Evolutionary conservation across 2,797 vertebrate species (phyloP).

Genomic region (Neopelma chrysocephalum): DNA sequence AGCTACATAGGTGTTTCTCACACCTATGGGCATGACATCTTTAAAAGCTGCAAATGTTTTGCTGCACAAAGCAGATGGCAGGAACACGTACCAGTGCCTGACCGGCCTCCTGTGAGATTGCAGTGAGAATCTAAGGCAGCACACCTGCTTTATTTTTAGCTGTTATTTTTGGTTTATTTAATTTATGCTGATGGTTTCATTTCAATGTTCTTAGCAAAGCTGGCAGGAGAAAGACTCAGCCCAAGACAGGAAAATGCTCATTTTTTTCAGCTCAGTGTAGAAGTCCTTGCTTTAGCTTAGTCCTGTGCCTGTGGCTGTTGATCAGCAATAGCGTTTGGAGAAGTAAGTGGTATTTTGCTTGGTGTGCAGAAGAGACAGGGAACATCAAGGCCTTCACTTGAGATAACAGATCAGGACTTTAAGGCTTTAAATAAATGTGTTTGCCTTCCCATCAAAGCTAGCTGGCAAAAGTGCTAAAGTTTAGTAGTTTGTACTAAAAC

Average conservation of each 20-base stretch:
- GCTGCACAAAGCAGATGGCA: neutral
- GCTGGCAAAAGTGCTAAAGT: neutral
- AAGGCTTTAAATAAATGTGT: neutral
- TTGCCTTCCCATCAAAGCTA: neutral
- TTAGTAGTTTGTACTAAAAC: neutral
- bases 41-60: neutral
- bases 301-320: neutral
- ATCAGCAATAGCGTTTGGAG: neutral
- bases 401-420: neutral
- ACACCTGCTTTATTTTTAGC: neutral
- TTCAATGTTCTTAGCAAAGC: neutral
- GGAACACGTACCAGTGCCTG: accelerated
- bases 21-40: neutral
- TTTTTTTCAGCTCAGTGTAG: neutral
- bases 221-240: neutral
- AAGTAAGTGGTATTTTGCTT: neutral
- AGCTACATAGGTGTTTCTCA: neutral
- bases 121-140: neutral
- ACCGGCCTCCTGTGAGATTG: neutral
- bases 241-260: neutral
- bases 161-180: neutral
- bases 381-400: accelerated
- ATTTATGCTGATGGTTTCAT: neutral
- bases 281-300: neutral
- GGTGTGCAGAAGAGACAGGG: neutral